A percentile compares a stretch with the other conserved stretches of the same genome.
Conservation (phyloP, 2,888 invertebrate genomes). For the Drosophila fulvimacula region DNA sequence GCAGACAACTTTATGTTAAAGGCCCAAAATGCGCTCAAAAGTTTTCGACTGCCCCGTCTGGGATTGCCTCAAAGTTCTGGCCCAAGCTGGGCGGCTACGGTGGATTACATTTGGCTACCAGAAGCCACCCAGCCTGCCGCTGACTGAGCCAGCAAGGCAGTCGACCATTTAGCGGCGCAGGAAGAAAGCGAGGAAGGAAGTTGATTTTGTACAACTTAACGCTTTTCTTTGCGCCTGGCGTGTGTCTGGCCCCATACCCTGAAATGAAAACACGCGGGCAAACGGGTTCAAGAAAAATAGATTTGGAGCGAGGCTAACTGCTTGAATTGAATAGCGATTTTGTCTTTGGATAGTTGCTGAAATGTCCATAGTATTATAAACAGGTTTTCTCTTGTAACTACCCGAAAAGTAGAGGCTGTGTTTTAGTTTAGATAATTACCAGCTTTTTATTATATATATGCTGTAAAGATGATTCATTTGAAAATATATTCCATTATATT, state of each 20-base stretch:
- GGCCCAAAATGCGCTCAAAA: constrained; percentile 65
- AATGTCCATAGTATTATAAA: constrained; percentile 20
- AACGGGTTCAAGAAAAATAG: constrained; percentile 33
- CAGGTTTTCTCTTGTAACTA: constrained; percentile 2
- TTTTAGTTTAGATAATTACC: constrained; percentile 14
- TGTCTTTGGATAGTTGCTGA: constrained; percentile 27
- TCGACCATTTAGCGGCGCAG: constrained; percentile 48
- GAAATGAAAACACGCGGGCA: constrained; percentile 23
- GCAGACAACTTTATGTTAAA: constrained; percentile 60
- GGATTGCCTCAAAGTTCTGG: constrained; percentile 42
- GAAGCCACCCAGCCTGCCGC: constrained; percentile 27
- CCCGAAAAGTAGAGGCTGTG: constrained; percentile 9
- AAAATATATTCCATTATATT: neutral
- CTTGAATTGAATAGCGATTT: constrained; percentile 31
- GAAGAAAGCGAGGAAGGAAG: constrained; percentile 69
- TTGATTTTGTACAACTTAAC: constrained; percentile 78
- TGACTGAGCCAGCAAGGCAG: constrained; percentile 10
- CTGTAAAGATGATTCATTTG: neutral
- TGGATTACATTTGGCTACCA: constrained; percentile 45
- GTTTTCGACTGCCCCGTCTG: constrained; percentile 54
- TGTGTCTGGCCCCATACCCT: constrained; percentile 48
- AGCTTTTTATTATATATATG: neutral
- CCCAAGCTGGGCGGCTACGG: constrained; percentile 33
- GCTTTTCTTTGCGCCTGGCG: constrained; percentile 54
- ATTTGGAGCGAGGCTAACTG: constrained; percentile 41